phyloP scores from a whole-genome alignment of 2,888 invertebrate genomes.

The Sphaeridia pumilis region DNA sequence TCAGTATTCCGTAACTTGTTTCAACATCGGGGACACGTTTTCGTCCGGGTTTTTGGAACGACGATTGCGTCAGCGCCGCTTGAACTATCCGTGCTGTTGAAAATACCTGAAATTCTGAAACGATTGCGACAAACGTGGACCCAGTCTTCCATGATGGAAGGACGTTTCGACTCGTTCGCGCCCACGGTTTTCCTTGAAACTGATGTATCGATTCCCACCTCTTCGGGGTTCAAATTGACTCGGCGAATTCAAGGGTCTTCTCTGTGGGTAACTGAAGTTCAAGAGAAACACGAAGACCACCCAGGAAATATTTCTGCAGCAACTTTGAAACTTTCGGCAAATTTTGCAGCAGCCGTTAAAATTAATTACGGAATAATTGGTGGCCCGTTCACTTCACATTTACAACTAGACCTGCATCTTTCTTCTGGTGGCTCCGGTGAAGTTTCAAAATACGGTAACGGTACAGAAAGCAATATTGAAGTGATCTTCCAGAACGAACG shows the following conservation, averaged over 20 bases:
- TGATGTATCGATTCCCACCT: constrained; percentile 70
- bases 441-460: constrained; percentile 39
- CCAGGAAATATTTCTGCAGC: constrained; percentile 59
- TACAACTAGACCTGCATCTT: constrained; percentile 59
- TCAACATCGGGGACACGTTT: constrained; percentile 47
- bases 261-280: constrained; percentile 53
- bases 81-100: constrained; percentile 21
- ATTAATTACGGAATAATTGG: constrained; percentile 41
- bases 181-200: constrained; percentile 62
- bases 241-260: constrained; percentile 62
- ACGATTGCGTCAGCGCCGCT: constrained; percentile 62
- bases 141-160: background rate
- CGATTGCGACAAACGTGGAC: no score
- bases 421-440: constrained; percentile 56
- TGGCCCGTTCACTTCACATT: constrained; percentile 52
- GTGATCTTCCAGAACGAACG: constrained; percentile 66
- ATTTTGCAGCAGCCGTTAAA: constrained; percentile 28
- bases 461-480: constrained; percentile 60
- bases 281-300: constrained; percentile 43
- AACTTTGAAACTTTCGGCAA: constrained; percentile 16
- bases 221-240: constrained; percentile 67
- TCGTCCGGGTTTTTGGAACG: constrained; percentile 72
- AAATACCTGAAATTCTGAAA: background rate
- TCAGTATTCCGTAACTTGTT: background rate
- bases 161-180: constrained; percentile 40